Evolutionary conservation across 2,797 vertebrate genomes (phyloP).

Genomic region (Oophaga sylvatica): DNA sequence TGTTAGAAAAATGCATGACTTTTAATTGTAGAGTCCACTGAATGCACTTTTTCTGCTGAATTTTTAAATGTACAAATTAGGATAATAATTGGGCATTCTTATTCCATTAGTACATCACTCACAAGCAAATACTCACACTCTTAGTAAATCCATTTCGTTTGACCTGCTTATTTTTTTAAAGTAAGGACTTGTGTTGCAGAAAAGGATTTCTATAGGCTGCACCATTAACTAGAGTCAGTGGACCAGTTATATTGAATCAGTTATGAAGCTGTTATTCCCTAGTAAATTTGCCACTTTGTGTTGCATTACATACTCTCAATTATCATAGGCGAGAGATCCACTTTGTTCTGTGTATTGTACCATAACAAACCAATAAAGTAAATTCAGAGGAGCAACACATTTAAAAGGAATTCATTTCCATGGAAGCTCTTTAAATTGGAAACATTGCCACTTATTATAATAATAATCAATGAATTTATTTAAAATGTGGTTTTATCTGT

Average conservation of each 20-base stretch:
- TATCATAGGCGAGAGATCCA: conserved; percentile 54
- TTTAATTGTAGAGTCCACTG: not conserved
- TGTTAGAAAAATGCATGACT: not conserved
- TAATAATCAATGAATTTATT: conserved; percentile 13
- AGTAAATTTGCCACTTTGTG: conserved; percentile 49
- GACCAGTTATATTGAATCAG: conserved; percentile 58
- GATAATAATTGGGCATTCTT: not conserved
- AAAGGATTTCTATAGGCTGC: conserved; percentile 51
- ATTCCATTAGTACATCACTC: not conserved
- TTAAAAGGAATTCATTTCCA: conserved; percentile 23
- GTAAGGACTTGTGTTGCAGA: conserved; percentile 37
- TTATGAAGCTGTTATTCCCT: conserved; percentile 53
- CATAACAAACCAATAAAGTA: conserved; percentile 55
- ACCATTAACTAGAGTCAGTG: conserved; percentile 59
- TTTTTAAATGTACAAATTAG: not conserved
- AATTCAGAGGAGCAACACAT: conserved; percentile 45
- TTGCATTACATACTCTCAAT: conserved; percentile 58
- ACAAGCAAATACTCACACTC: not conserved
- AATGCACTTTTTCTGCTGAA: not conserved
- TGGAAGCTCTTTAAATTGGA: conserved; percentile 15
- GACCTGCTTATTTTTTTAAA: conserved; percentile 57
- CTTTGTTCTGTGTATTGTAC: conserved; percentile 61
- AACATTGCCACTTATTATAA: conserved; percentile 32
- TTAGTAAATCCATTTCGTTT: conserved; percentile 49
- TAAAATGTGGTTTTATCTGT: not conserved